phyloP scores from a whole-genome alignment of 2,888 invertebrate genomes.

The Platycheirus albimanus region DNA sequence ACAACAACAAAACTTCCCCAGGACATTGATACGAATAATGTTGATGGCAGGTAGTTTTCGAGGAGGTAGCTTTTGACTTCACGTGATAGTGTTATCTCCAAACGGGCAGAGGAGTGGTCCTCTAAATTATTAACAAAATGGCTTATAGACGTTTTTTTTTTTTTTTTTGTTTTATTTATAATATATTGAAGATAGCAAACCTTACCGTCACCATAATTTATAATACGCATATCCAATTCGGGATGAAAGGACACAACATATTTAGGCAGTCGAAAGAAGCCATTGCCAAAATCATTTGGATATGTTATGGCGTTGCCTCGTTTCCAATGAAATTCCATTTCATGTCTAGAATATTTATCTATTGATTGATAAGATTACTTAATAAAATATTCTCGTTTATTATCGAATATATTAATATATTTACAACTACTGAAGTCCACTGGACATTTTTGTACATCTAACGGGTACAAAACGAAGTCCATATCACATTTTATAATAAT shows the following conservation, averaged over 20 bases:
- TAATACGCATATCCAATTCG: constrained; percentile 85
- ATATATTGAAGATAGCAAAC: constrained; percentile 76
- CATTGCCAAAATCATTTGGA: constrained; percentile 84
- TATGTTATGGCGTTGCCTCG: constrained; percentile 84
- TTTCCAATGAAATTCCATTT: constrained; percentile 86
- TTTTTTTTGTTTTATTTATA: too few species aligned
- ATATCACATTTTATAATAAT: constrained; percentile 87
- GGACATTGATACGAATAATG: constrained; percentile 86
- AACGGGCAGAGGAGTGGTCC: constrained; percentile 85
- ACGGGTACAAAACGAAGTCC: constrained; percentile 86
- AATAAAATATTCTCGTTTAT: neutral
- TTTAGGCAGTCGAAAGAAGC: constrained; percentile 85
- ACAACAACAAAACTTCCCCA: constrained; percentile 88
- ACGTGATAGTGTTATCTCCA: constrained; percentile 85
- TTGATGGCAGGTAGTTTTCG: constrained; percentile 86
- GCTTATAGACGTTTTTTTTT: neutral
- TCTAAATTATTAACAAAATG: constrained; percentile 79
- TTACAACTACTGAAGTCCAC: constrained; percentile 87
- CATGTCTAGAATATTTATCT: constrained; percentile 86
- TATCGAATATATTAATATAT: constrained; percentile 80
- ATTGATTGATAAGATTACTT: constrained; percentile 27
- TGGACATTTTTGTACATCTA: constrained; percentile 86
- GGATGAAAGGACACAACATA: constrained; percentile 86
- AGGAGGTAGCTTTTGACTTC: constrained; percentile 86
- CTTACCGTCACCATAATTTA: constrained; percentile 86